These are phyloP conservation scores for Araneus ventricosus DNA, from an alignment of 1,140 invertebrate genomes.

Conservation along the genomic window DNA sequence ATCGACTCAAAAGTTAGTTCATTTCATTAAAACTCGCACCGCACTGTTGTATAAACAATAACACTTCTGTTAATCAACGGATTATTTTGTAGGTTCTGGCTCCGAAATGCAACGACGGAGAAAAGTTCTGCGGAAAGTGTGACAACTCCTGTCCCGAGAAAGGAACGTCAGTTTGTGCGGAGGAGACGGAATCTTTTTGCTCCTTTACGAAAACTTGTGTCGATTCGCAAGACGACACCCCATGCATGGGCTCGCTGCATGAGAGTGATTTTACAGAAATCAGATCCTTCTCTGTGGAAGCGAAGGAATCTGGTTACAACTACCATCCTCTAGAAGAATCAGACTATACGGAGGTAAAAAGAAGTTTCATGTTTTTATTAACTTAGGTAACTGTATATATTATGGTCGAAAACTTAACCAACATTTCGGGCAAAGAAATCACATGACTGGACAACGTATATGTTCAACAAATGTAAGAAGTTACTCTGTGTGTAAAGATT, in stretches of 20 bases:
- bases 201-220: background rate
- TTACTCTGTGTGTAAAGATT: too few relatives aligned
- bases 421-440: too few relatives aligned
- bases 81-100: background rate
- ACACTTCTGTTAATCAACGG: too few relatives aligned
- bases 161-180: background rate
- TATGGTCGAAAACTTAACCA: too few relatives aligned
- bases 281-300: background rate
- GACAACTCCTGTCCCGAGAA: background rate
- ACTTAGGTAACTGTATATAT: too few relatives aligned
- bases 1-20: too few relatives aligned
- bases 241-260: too few relatives aligned
- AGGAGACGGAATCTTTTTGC: constrained; percentile 15
- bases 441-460: too few relatives aligned
- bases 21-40: too few relatives aligned
- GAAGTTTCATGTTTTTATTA: background rate
- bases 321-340: background rate
- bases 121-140: constrained; percentile 2
- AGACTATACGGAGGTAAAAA: constrained; percentile 29
- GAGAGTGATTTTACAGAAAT: background rate
- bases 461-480: too few relatives aligned
- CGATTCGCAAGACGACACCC: background rate
- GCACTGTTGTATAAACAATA: too few relatives aligned
- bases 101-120: background rate
- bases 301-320: background rate